A percentile compares a stretch with the other conserved stretches of the same genome.
These are phyloP conservation scores for Apamea sordens DNA, from an alignment of 2,888 invertebrate species.

Conservation along the genomic window DNA sequence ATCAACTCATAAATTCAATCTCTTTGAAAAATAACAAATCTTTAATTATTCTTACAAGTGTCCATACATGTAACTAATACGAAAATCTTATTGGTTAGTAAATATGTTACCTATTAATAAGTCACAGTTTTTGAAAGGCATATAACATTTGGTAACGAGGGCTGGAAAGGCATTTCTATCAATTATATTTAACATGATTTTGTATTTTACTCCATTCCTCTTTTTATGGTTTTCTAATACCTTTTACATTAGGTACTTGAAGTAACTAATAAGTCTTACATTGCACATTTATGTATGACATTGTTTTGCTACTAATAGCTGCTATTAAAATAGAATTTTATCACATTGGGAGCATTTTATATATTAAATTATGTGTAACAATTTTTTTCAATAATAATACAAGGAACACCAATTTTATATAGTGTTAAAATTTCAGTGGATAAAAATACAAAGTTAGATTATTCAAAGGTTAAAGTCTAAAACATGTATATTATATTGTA, in stretches of 20 bases:
- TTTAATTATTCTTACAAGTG: conserved; percentile 1
- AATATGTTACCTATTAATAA: not conserved
- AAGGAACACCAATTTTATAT: conserved; percentile 10
- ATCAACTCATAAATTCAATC: not conserved
- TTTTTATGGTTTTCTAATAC: conserved; percentile 17
- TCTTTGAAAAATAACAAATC: conserved; percentile 6
- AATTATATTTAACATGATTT: conserved; percentile 28
- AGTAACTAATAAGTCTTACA: conserved; percentile 43
- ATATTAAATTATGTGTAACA: not conserved
- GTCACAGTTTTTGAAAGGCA: not conserved
- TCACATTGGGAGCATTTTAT: conserved; percentile 29
- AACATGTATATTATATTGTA: conserved; percentile 4
- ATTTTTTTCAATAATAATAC: conserved; percentile 25
- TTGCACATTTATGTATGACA: conserved; percentile 16
- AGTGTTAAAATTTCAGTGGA: not conserved
- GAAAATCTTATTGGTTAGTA: conserved; percentile 4
- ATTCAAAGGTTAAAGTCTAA: not conserved
- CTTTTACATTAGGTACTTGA: conserved; percentile 43
- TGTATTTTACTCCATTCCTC: conserved; percentile 31
- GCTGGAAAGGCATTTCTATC: conserved; percentile 42
- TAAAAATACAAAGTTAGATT: not conserved
- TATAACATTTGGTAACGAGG: conserved; percentile 3
- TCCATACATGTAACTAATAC: conserved; percentile 7
- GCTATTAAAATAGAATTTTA: conserved; percentile 21
- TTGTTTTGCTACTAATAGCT: conserved; percentile 39